Evolutionary conservation across 2,888 invertebrate genomes (phyloP).

Genomic region (Antheraea assamensis): DNA sequence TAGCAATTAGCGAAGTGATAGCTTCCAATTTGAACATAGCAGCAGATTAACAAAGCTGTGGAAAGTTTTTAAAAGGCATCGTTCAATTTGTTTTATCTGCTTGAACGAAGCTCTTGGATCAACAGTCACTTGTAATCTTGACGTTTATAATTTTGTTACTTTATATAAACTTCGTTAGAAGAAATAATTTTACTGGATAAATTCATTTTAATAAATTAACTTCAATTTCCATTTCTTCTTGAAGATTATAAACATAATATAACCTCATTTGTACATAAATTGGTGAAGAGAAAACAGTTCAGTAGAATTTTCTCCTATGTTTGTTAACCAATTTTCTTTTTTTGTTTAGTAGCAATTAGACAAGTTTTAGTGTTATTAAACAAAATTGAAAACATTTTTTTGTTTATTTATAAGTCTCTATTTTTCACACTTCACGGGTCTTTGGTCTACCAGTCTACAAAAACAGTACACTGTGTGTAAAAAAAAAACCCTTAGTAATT

Average conservation of each 20-base stretch:
- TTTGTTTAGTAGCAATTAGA: too few species aligned
- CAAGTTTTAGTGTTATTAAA: too few species aligned
- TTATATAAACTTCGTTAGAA: constrained; percentile 1
- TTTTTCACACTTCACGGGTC: too few species aligned
- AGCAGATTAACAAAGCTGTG: neutral
- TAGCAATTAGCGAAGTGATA: neutral
- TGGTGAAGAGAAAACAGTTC: too few species aligned
- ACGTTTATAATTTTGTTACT: neutral
- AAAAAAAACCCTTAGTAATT: too few species aligned
- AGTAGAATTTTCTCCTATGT: too few species aligned
- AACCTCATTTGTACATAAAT: too few species aligned
- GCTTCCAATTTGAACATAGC: neutral
- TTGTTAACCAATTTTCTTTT: too few species aligned
- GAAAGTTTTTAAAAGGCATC: constrained; percentile 13
- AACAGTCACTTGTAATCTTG: constrained; percentile 6
- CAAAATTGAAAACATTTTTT: too few species aligned
- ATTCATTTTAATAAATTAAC: neutral
- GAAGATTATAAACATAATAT: neutral
- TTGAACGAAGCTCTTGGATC: constrained; percentile 4
- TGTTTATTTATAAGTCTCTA: too few species aligned
- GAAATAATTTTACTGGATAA: neutral
- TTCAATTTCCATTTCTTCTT: neutral
- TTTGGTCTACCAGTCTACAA: too few species aligned
- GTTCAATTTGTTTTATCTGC: constrained; percentile 8
- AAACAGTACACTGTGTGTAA: too few species aligned